Conservation (phyloP, 2,113 vertebrate genomes). For the Anoura caudifer region DNA sequence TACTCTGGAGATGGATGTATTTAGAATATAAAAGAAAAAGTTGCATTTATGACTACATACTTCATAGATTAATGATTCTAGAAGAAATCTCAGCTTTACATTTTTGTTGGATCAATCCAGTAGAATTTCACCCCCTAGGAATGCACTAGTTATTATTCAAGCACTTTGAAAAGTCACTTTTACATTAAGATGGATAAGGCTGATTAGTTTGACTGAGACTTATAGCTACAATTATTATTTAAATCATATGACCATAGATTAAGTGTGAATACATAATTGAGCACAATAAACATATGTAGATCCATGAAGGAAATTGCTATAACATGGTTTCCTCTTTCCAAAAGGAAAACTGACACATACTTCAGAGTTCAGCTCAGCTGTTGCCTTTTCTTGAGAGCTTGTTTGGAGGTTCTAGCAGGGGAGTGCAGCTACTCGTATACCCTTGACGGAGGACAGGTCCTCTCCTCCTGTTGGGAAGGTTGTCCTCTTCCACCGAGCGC, state of each 20-base stretch:
- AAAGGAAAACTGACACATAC: background rate
- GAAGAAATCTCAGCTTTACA: slow-evolving; percentile 36
- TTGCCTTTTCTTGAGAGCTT: background rate
- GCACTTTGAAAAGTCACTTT: background rate
- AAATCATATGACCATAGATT: background rate
- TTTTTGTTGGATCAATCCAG: slow-evolving; percentile 29
- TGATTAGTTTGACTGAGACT: background rate
- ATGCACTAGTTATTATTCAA: background rate
- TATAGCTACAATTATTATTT: background rate
- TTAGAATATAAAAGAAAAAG: slow-evolving; percentile 43
- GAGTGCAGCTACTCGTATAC: too few relatives aligned
- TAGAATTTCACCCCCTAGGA: background rate
- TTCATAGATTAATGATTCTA: slow-evolving; percentile 49
- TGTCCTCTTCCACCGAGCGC: too few relatives aligned
- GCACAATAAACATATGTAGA: background rate
- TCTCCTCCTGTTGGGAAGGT: too few relatives aligned
- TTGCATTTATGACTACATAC: slow-evolving; percentile 2
- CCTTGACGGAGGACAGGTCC: too few relatives aligned
- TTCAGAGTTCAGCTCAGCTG: background rate
- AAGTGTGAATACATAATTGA: background rate
- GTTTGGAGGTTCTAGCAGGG: too few relatives aligned
- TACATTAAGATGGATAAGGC: background rate
- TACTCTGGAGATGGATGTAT: background rate
- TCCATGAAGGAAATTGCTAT: background rate
- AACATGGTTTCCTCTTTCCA: background rate